Percentiles rank a stretch among this genome's conserved stretches.
phyloP scores from a whole-genome alignment of 2,888 invertebrate species.

The Ypsolopha scabrella region DNA sequence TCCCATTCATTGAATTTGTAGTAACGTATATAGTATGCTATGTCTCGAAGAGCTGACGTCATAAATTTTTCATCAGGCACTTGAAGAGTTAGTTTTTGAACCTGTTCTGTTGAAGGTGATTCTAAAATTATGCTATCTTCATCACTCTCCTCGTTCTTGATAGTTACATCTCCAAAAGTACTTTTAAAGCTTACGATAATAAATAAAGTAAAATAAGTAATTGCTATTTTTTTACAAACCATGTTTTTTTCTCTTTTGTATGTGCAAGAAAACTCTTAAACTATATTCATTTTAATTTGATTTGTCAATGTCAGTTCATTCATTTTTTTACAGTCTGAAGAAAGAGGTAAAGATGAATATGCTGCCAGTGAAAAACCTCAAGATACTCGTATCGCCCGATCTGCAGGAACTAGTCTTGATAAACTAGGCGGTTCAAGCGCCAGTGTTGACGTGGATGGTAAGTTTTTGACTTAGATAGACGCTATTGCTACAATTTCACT shows the following conservation, averaged over 20 bases:
- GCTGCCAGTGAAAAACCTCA: conserved; percentile 61
- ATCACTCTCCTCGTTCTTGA: not conserved
- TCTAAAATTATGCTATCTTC: not conserved
- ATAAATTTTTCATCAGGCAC: conserved; percentile 37
- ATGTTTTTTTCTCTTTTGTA: not conserved
- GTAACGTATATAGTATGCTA: conserved; percentile 71
- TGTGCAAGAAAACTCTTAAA: not conserved
- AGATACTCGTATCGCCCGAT: conserved; percentile 71
- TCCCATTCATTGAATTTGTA: conserved; percentile 77
- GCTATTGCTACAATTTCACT: not conserved
- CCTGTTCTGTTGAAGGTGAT: conserved; percentile 6
- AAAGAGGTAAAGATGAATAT: conserved; percentile 77
- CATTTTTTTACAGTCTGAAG: conserved; percentile 73
- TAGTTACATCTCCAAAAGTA: too few relatives aligned
- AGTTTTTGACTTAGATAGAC: conserved; percentile 5
- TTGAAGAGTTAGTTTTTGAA: conserved; percentile 12
- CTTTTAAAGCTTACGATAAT: too few relatives aligned
- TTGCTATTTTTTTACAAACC: not conserved
- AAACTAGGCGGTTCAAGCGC: conserved; percentile 77
- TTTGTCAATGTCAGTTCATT: too few relatives aligned
- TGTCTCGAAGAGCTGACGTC: conserved; percentile 61
- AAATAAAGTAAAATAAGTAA: not conserved
- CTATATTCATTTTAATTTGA: not conserved
- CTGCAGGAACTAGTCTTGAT: conserved; percentile 79
- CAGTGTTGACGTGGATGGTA: conserved; percentile 72